phyloP scores from a whole-genome alignment of 2,888 invertebrate genomes.

The Hofmannophila pseudospretella region DNA sequence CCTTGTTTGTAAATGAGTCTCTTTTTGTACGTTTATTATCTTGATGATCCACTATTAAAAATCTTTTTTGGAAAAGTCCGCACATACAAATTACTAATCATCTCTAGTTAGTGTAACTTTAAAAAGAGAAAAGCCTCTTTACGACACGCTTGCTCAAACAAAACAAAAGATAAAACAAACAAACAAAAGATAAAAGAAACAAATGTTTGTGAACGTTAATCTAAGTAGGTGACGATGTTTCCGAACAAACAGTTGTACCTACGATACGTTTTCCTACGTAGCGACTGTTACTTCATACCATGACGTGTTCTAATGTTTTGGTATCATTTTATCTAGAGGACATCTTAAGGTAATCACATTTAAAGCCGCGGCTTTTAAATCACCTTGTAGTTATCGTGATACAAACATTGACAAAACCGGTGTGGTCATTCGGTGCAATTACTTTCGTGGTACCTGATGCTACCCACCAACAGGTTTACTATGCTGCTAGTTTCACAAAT shows the following conservation, averaged over 20 bases:
- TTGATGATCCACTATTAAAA: neutral
- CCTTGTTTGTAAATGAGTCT: constrained; percentile 8
- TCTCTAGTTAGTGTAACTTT: too few relatives aligned
- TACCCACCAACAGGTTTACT: too few relatives aligned
- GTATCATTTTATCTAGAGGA: constrained; percentile 3
- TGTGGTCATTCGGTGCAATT: too few relatives aligned
- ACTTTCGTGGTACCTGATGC: too few relatives aligned
- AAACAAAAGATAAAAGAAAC: constrained; percentile 25
- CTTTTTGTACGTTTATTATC: constrained; percentile 5
- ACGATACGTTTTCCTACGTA: constrained; percentile 22
- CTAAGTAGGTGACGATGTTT: constrained; percentile 9
- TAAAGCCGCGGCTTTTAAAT: too few relatives aligned
- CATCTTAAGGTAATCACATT: too few relatives aligned
- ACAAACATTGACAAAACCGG: too few relatives aligned
- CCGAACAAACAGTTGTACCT: constrained; percentile 23
- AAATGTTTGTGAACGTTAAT: constrained; percentile 23
- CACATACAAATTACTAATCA: neutral
- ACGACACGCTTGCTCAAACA: constrained; percentile 16
- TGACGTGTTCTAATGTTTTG: constrained; percentile 2
- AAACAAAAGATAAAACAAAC: constrained; percentile 21
- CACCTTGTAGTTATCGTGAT: too few relatives aligned
- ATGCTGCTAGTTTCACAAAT: too few relatives aligned
- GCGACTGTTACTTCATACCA: neutral
- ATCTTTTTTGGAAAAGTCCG: neutral
- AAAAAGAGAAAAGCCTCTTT: too few relatives aligned